Base-by-base conservation (phyloP, 2,888 invertebrate genomes). In the Andrena bucephala region DNA sequence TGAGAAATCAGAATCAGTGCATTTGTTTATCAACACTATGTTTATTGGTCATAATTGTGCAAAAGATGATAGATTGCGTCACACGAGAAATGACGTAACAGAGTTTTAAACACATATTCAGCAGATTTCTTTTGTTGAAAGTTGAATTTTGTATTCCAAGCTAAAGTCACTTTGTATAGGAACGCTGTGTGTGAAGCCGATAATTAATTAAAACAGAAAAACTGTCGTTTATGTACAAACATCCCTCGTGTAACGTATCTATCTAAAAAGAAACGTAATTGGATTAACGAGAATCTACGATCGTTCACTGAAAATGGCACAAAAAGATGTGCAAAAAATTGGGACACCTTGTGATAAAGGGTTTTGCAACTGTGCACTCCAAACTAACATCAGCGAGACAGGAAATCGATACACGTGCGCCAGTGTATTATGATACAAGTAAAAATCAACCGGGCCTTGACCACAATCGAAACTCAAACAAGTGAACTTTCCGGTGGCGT, bases 401-500 rank as follows among this genome's bases (percentile, higher is more conserved):
- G 50, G 71, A 71, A 71, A 71, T 62, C 50, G 62, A 71, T 62
- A 62, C 29, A 33, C 31, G 50, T 16, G 48, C 29, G 33, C 8
- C 16, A 4, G 20, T 71, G 27, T 24, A 59, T 50, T 62, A 62
- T 50, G 60, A 50, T 60, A 36, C 62, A 50, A 50, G 71, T 50
- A 71, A 71, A 71, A 62, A 71, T 71, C 29, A 62, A 60, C 24
- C 33, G 50, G n/a, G 50, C 48, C 71, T 71, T 71, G 62, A 71
- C 71, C 71, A 50, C 48, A 71, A 48, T 71, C 62, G 71, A 71
- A 71, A 62, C 50, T 62, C 29, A 50, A 62, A 62, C 59, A 60
- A 71, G 59, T 62, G 31, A 71, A 71, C 48, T 50, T 62, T 62
- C 62, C 60, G 33, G 31, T 20, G 31, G 16, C 42, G 31, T 29